Evolutionary conservation across 2,797 vertebrate genomes (phyloP).

Genomic region (Chrosomus eos): DNA sequence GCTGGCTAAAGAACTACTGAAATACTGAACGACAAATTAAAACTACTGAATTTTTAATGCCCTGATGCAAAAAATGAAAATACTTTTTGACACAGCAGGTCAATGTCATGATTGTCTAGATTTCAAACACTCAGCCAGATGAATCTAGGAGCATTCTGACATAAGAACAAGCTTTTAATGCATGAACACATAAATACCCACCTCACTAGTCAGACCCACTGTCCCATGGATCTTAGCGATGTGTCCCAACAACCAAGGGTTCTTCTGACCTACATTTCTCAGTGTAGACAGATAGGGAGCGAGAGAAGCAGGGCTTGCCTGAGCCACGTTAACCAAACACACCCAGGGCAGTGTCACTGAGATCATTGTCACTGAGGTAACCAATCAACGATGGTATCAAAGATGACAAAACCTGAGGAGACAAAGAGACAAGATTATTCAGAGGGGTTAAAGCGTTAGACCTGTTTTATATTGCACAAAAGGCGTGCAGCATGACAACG

Average conservation of each 20-base stretch:
- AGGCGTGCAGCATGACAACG: background rate
- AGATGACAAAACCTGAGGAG: conserved; percentile 82
- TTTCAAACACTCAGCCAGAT: background rate
- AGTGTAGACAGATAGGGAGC: conserved; percentile 80
- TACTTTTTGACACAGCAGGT: background rate
- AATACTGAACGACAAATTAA: too few species aligned
- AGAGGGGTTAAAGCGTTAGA: background rate
- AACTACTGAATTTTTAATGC: background rate
- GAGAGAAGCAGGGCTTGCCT: conserved; percentile 84
- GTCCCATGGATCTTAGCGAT: conserved; percentile 89
- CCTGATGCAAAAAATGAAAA: background rate
- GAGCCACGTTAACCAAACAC: conserved; percentile 86
- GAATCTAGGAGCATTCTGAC: background rate
- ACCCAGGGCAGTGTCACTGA: conserved; percentile 82
- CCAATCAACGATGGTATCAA: conserved; percentile 82
- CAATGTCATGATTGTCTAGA: background rate
- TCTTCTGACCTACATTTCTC: conserved; percentile 80
- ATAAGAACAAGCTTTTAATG: background rate
- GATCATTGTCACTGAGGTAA: conserved; percentile 78
- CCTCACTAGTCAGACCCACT: conserved; percentile 89
- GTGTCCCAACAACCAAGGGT: conserved; percentile 83
- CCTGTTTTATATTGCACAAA: background rate
- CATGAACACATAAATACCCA: conserved; percentile 59
- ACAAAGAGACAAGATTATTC: conserved; percentile 12
- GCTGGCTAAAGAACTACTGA: background rate